Base-by-base conservation (phyloP, 2,888 invertebrate genomes). In the Nezara viridula region DNA sequence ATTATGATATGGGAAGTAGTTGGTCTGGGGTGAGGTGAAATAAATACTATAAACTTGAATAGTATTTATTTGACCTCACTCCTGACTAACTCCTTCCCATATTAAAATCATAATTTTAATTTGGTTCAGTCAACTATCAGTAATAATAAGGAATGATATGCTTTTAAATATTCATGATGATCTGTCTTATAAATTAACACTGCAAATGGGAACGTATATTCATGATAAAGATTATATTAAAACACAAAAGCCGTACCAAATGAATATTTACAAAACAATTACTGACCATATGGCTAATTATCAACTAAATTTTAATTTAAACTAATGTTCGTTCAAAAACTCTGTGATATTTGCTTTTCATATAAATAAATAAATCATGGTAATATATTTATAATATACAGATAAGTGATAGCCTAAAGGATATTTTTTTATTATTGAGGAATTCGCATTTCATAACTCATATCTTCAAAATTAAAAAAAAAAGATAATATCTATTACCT, bases 301-400 rank as follows among this genome's bases (percentile, higher is more conserved):
- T n/a, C 55, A 55, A 55, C n/a, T 2, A n/a, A 55, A n/a, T 55
- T 55, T 14, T 60, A 2, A 60, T 14, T 60, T 60, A 14, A 27
- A 27, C 27, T 14, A 24, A n/a, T 27, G 14, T 10, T n/a, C 14
- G 1, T 60, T 14, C 4, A 60, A 60, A 60, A 12, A 27, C 14
- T 27, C 60, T 60, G 60, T 60, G 60, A 60, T 60, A 60, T 60
- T 60, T 60, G 60, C 60, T 27, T 60, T 60, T 60, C 60, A 27
- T n/a, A 14, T 60, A 27, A 12, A 27, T 60, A 27, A 14, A 1
- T 27, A 1, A n/a, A 3, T 60, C n/a, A n/a, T n/a, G n/a, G 55
- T n/a, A 55, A n/a, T n/a, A 55, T 21, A n/a, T 55, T 55, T 55
- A 9, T 21, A 50, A 50, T 50, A 7, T 50, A 21, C 21, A 50